Percentiles rank a stretch among this genome's conserved stretches.
These are phyloP conservation scores for Glaucidium brasilianum DNA, from an alignment of 2,113 vertebrate genomes.

Conservation along the genomic window DNA sequence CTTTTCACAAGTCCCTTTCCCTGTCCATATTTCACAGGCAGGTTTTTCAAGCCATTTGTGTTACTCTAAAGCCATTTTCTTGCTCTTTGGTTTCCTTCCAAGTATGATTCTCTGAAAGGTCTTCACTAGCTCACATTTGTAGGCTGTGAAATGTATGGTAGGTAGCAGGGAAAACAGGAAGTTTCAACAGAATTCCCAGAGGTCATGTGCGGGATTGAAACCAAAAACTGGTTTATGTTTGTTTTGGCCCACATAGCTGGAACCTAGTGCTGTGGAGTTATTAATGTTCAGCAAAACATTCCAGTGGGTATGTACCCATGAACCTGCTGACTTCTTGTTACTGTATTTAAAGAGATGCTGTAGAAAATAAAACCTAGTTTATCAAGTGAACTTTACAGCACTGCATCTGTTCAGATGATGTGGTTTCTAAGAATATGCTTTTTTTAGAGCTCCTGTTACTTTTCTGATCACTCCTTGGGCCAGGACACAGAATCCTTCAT, in stretches of 20 bases:
- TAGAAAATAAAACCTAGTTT: constrained; percentile 38
- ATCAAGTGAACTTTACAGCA: constrained; percentile 25
- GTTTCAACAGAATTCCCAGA: neutral
- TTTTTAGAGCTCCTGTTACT: constrained; percentile 18
- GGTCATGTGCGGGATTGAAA: neutral
- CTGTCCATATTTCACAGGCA: neutral
- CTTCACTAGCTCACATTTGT: neutral
- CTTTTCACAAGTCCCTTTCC: neutral
- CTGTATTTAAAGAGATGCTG: constrained; percentile 48
- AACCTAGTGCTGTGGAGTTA: neutral
- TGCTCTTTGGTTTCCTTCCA: constrained; percentile 13
- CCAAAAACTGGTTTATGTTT: constrained; percentile 19
- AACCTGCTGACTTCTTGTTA: constrained; percentile 52
- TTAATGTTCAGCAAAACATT: constrained; percentile 46
- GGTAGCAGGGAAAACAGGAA: constrained; percentile 33
- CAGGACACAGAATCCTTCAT: neutral
- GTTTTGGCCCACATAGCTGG: neutral
- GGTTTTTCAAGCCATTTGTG: neutral
- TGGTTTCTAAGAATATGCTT: constrained; percentile 32
- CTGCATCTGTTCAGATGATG: constrained; percentile 43
- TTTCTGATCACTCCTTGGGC: neutral
- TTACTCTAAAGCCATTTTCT: neutral
- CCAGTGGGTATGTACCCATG: constrained; percentile 9
- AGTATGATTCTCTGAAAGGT: neutral
- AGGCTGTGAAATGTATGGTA: neutral